Conservation (phyloP, 1,140 invertebrate genomes). For the Cydia splendana region DNA sequence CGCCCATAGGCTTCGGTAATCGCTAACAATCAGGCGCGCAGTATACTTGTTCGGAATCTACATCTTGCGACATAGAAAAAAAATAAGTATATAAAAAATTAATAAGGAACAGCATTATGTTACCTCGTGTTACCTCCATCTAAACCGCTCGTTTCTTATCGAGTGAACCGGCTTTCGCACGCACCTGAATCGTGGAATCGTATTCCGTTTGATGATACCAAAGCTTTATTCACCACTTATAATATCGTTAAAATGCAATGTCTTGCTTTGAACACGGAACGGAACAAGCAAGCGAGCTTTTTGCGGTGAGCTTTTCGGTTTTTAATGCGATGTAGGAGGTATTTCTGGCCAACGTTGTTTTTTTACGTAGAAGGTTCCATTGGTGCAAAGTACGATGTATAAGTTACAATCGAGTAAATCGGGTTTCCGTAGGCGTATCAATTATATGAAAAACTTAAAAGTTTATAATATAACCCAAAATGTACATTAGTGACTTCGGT, state of each 20-base stretch:
- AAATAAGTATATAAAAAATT: no score
- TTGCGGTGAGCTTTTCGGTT: conserved; percentile 18
- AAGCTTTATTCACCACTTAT: conserved; percentile 45
- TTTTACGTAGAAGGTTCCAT: neutral
- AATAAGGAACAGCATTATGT: neutral
- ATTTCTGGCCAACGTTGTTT: neutral
- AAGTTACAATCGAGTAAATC: neutral
- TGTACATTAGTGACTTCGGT: no score
- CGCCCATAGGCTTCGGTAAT: no score
- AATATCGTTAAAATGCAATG: conserved; percentile 46
- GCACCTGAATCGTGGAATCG: conserved; percentile 45
- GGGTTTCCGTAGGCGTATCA: neutral
- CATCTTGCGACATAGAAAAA: no score
- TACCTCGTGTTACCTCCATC: neutral
- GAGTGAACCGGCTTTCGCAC: neutral
- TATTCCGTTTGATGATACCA: conserved; percentile 43
- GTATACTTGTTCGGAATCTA: no score
- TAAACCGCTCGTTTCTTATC: neutral
- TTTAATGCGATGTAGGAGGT: conserved; percentile 23
- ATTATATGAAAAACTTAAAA: no score
- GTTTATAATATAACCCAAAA: no score
- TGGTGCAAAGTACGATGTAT: neutral
- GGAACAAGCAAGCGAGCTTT: conserved; percentile 1
- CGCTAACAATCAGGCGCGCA: no score
- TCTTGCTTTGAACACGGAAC: conserved; percentile 23